Conservation (phyloP, 2,888 invertebrate species). For the Autographa pulchrina region DNA sequence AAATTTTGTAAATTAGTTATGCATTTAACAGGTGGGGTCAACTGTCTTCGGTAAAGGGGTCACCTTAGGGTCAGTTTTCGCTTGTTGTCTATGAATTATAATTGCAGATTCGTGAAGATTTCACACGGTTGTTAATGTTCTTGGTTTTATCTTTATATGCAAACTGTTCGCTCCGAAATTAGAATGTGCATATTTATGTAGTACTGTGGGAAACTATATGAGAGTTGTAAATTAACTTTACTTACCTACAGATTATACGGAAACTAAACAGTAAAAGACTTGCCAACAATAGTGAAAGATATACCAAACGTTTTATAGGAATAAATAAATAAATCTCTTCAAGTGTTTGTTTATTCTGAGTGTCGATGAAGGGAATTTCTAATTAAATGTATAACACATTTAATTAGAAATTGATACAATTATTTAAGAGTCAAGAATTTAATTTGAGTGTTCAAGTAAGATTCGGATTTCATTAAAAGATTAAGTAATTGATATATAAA, state of each 20-base stretch:
- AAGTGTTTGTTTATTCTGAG: too few relatives aligned
- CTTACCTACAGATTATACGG: background rate
- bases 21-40: conserved; percentile 84
- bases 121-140: conserved; percentile 65
- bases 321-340: too few relatives aligned
- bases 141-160: conserved; percentile 39
- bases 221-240: background rate
- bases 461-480: too few relatives aligned
- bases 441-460: too few relatives aligned
- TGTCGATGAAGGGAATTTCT: too few relatives aligned
- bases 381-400: too few relatives aligned
- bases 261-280: background rate
- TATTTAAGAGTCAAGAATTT: too few relatives aligned
- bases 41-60: conserved; percentile 72
- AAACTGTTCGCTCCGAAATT: conserved; percentile 23
- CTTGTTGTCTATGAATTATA: conserved; percentile 67
- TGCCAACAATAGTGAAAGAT: too few relatives aligned
- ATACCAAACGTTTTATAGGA: too few relatives aligned
- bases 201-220: conserved; percentile 40
- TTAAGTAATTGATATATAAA: too few relatives aligned
- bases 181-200: conserved; percentile 50
- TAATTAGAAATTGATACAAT: too few relatives aligned
- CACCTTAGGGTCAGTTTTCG: conserved; percentile 65
- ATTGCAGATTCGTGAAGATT: conserved; percentile 70
- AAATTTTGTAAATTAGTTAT: conserved; percentile 70